Evolutionary conservation across 2,797 vertebrate species (phyloP).

Genomic region (Cetoscarus ocellatus): DNA sequence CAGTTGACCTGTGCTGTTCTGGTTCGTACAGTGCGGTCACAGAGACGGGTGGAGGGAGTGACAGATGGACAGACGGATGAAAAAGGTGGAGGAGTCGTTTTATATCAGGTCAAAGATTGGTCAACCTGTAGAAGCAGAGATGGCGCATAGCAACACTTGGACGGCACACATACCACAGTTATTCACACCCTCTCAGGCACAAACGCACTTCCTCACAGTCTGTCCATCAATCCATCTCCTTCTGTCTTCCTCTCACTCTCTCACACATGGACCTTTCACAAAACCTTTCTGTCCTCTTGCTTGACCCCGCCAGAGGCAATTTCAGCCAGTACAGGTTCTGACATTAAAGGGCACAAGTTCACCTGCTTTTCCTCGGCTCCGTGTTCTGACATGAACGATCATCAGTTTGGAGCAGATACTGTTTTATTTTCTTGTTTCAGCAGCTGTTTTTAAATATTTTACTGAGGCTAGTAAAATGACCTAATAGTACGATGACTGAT

Average conservation of each 20-base stretch:
- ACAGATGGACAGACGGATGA: constrained; percentile 24
- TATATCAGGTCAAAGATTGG: constrained; percentile 47
- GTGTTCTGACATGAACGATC: constrained; percentile 25
- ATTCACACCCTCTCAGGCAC: not conserved
- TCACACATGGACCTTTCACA: constrained; percentile 4
- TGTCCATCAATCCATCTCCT: constrained; percentile 33
- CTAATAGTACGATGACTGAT: constrained; percentile 29
- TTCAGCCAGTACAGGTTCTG: constrained; percentile 41
- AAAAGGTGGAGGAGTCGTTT: constrained; percentile 37
- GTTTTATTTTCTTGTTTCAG: constrained; percentile 11
- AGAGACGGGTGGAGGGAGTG: constrained; percentile 7
- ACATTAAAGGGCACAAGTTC: constrained; percentile 46
- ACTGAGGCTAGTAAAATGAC: constrained; percentile 28
- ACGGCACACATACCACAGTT: not conserved
- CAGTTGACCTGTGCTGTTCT: constrained; percentile 30
- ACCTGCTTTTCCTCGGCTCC: constrained; percentile 24
- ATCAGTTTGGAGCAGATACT: constrained; percentile 17
- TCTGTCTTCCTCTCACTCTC: constrained; percentile 15
- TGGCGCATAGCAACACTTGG: constrained; percentile 6
- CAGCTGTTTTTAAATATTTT: constrained; percentile 36
- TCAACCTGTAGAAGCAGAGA: constrained; percentile 25
- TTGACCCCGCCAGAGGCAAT: constrained; percentile 48
- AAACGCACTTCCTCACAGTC: not conserved
- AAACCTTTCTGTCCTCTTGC: constrained; percentile 30
- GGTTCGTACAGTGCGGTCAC: constrained; percentile 21